These are phyloP conservation scores for Crotophaga sulcirostris DNA, from an alignment of 2,113 vertebrate genomes.

Conservation along the genomic window DNA sequence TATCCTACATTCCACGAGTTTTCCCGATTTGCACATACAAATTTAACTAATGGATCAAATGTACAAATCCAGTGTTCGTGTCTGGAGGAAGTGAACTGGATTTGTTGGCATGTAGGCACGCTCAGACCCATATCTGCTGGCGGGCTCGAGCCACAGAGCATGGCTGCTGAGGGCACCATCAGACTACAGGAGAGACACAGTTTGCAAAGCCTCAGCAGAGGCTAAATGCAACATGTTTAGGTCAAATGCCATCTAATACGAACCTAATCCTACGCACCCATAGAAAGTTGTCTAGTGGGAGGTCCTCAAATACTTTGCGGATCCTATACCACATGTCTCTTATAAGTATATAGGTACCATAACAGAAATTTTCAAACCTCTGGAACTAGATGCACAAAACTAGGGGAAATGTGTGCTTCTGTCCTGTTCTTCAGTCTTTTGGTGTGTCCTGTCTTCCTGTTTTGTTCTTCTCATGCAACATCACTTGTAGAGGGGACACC, in stretches of 20 bases:
- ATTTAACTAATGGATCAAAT: neutral
- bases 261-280: neutral
- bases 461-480: neutral
- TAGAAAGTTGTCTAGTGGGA: neutral
- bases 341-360: accelerated
- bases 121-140: neutral
- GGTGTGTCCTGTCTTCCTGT: neutral
- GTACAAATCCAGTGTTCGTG: neutral
- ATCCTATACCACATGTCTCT: neutral
- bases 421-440: neutral
- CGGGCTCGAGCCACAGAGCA: neutral
- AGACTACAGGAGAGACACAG: accelerated
- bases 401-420: neutral
- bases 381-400: neutral
- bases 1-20: neutral
- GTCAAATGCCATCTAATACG: neutral
- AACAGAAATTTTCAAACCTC: neutral
- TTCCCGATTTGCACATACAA: neutral
- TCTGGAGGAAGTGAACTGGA: neutral
- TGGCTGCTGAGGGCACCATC: accelerated
- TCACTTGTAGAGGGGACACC: neutral
- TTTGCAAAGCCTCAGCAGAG: neutral
- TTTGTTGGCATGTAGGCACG: neutral
- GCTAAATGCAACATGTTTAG: neutral
- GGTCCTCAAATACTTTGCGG: neutral